These are phyloP conservation scores for Oreocharis arfaki DNA, from an alignment of 2,113 vertebrate species.

Conservation along the genomic window DNA sequence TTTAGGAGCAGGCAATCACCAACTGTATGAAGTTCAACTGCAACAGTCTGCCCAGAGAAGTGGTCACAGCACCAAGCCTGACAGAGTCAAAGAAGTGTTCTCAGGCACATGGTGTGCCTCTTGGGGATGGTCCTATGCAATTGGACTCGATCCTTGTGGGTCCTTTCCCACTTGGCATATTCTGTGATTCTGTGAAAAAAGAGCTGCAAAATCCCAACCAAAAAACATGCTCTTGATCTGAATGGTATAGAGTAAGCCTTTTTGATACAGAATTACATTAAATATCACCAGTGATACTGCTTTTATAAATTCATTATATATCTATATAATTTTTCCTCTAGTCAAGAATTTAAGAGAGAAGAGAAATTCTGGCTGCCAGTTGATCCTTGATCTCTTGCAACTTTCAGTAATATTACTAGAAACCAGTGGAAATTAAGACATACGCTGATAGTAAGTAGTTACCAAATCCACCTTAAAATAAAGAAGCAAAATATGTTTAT, in stretches of 20 bases:
- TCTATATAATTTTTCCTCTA: not conserved
- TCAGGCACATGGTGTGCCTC: not conserved
- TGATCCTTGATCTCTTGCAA: not conserved
- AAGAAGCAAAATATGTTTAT: not conserved
- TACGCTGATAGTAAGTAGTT: not conserved
- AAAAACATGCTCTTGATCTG: not conserved
- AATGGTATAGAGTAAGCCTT: not conserved
- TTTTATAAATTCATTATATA: not conserved
- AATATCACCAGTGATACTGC: not conserved
- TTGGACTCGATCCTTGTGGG: not conserved
- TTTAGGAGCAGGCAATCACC: not conserved
- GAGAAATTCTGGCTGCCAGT: not conserved
- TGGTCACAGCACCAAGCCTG: not conserved
- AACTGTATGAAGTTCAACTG: fast-evolving
- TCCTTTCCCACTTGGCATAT: not conserved
- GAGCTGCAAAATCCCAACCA: fast-evolving
- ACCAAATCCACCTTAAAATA: not conserved
- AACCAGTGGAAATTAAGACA: not conserved
- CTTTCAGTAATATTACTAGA: not conserved
- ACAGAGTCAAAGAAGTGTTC: not conserved
- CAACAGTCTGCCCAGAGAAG: not conserved
- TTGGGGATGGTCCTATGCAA: not conserved
- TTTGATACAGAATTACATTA: not conserved
- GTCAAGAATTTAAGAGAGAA: not conserved
- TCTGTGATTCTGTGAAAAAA: not conserved